phyloP scores from a whole-genome alignment of 1,140 invertebrate genomes.

The Carcinoscorpius rotundicauda region DNA sequence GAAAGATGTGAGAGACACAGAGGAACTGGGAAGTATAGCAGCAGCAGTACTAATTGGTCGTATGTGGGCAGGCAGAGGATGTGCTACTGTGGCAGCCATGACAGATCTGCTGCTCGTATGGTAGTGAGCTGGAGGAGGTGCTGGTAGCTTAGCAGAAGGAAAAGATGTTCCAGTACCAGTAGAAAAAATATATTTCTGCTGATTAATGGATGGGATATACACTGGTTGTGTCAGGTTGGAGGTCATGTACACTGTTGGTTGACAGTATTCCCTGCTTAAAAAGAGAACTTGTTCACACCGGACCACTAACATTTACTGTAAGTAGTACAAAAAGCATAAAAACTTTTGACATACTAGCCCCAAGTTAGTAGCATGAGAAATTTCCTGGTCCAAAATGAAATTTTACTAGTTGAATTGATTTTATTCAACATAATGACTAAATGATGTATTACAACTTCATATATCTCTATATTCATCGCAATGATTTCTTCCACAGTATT shows the following conservation, averaged over 20 bases:
- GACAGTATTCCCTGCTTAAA: constrained; percentile 24
- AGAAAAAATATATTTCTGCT: constrained; percentile 23
- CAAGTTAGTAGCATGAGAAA: too few species aligned
- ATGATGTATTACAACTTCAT: too few species aligned
- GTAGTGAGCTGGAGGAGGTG: constrained; percentile 23
- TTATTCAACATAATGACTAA: too few species aligned
- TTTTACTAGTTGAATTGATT: too few species aligned
- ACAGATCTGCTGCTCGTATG: constrained; percentile 13
- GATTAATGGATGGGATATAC: constrained; percentile 19
- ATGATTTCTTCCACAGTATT: too few species aligned
- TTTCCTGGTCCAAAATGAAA: too few species aligned
- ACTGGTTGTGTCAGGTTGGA: constrained; percentile 20
- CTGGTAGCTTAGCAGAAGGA: constrained; percentile 15
- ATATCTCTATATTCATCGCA: too few species aligned
- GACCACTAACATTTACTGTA: background rate
- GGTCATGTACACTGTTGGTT: constrained; percentile 24
- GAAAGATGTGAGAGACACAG: constrained; percentile 15
- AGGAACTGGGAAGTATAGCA: constrained; percentile 11
- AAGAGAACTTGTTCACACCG: background rate
- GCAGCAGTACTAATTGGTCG: constrained; percentile 15
- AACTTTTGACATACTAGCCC: too few species aligned
- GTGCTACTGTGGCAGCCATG: constrained; percentile 13
- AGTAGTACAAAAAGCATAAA: too few species aligned
- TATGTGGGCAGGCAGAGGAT: constrained; percentile 14
- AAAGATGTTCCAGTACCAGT: constrained; percentile 15